Evolutionary conservation across 2,113 vertebrate genomes (phyloP).

Genomic region (Xenopus laevis): DNA sequence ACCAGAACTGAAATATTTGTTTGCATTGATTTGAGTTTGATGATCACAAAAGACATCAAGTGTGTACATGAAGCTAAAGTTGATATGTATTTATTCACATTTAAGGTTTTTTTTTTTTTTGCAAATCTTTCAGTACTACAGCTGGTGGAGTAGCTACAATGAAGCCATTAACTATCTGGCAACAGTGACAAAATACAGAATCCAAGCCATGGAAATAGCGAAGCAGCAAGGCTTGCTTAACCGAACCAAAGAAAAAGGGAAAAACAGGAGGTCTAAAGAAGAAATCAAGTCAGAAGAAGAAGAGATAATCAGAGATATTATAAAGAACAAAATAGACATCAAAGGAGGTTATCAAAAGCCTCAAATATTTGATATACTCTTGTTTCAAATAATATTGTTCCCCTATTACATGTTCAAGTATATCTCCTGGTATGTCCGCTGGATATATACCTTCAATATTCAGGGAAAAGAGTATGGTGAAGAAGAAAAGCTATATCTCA

Average conservation of each 20-base stretch:
- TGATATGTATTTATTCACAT: no score
- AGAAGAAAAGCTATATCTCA: constrained; percentile 87
- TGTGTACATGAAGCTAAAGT: no score
- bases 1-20: no score
- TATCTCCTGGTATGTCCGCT: constrained; percentile 77
- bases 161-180: constrained; percentile 92
- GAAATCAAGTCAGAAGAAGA: constrained; percentile 94
- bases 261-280: constrained; percentile 86
- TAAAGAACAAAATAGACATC: constrained; percentile 97
- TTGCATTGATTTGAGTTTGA: no score
- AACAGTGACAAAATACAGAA: constrained; percentile 91
- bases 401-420: constrained; percentile 81
- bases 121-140: constrained; percentile 80
- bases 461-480: constrained; percentile 85
- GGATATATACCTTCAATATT: constrained; percentile 88
- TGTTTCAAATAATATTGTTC: constrained; percentile 84
- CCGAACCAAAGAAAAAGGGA: constrained; percentile 88
- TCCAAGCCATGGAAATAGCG: constrained; percentile 90
- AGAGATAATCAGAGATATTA: constrained; percentile 91
- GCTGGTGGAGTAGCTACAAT: constrained; percentile 96
- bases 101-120: no score
- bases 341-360: constrained; percentile 97
- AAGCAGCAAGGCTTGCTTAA: constrained; percentile 90
- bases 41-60: no score
- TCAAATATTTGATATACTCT: constrained; percentile 83